These are phyloP conservation scores for Alaudala cheleensis DNA, from an alignment of 2,113 vertebrate genomes.

Conservation along the genomic window DNA sequence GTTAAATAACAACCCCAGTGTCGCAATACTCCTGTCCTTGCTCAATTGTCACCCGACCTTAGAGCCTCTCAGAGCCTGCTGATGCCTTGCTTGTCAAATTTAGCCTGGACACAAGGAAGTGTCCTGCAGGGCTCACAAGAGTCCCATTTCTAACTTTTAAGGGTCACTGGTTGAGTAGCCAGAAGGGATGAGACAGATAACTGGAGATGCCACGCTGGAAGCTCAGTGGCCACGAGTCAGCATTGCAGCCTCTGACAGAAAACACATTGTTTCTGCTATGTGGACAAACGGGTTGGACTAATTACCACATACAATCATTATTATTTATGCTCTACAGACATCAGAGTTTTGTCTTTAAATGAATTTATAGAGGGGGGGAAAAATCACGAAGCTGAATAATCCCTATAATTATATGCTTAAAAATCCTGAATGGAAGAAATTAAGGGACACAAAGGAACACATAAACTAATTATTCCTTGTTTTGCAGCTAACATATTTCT, in stretches of 20 bases:
- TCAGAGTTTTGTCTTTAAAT: constrained; percentile 73
- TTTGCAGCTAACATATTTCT: constrained; percentile 56
- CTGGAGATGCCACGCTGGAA: background rate
- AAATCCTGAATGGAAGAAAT: constrained; percentile 74
- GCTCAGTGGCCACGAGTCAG: background rate
- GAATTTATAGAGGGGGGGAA: constrained; percentile 35
- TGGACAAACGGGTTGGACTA: constrained; percentile 68
- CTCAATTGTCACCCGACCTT: background rate
- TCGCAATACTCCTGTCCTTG: background rate
- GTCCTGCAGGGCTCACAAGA: background rate
- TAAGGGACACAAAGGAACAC: constrained; percentile 66
- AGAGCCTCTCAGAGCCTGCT: background rate
- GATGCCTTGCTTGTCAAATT: background rate
- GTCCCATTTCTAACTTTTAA: background rate
- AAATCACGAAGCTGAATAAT: constrained; percentile 65
- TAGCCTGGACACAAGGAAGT: background rate
- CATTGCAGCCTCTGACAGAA: background rate
- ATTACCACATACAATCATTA: constrained; percentile 64
- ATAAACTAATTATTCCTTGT: constrained; percentile 68
- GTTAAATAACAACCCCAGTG: background rate
- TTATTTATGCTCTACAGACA: constrained; percentile 65
- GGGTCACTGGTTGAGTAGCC: background rate
- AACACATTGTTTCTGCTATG: constrained; percentile 48
- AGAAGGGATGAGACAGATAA: background rate
- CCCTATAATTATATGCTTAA: constrained; percentile 74